Evolutionary conservation across 2,113 vertebrate species (phyloP).

Genomic region (Corythaeola cristata): DNA sequence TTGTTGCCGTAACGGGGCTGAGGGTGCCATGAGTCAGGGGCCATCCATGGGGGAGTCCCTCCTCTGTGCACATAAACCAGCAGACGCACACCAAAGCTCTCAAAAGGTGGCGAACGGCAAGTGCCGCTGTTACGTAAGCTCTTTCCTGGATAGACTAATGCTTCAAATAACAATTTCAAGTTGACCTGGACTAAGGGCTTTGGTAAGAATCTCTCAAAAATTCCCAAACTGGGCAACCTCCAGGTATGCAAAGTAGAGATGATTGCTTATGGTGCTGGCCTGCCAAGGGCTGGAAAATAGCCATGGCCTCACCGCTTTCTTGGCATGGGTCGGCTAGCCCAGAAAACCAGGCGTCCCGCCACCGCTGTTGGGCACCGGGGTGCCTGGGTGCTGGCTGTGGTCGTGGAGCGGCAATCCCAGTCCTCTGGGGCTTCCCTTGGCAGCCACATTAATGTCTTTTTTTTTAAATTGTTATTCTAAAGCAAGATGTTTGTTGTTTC

Average conservation of each 20-base stretch:
- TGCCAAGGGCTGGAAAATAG: not conserved
- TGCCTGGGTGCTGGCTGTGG: not conserved
- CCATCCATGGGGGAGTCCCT: accelerated
- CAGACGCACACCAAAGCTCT: not conserved
- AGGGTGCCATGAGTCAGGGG: not conserved
- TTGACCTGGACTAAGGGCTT: not conserved
- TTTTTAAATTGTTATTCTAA: not conserved
- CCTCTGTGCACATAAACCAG: not conserved
- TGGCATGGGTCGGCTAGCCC: not conserved
- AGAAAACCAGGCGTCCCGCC: not conserved
- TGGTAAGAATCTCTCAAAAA: not conserved
- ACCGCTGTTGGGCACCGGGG: accelerated
- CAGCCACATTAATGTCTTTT: not conserved
- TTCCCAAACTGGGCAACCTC: not conserved
- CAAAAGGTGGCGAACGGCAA: not conserved
- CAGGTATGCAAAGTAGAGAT: not conserved
- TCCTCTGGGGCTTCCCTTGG: not conserved
- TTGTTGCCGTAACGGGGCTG: accelerated
- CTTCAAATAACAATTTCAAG: not conserved
- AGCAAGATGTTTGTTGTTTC: not conserved
- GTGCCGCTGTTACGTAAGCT: accelerated
- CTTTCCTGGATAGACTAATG: not conserved
- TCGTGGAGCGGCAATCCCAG: not conserved
- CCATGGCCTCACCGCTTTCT: not conserved
- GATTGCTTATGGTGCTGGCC: not conserved